Percentiles rank a stretch among this genome's conserved stretches.
phyloP scores from a whole-genome alignment of 2,113 vertebrate genomes.

The Acanthisitta chloris region DNA sequence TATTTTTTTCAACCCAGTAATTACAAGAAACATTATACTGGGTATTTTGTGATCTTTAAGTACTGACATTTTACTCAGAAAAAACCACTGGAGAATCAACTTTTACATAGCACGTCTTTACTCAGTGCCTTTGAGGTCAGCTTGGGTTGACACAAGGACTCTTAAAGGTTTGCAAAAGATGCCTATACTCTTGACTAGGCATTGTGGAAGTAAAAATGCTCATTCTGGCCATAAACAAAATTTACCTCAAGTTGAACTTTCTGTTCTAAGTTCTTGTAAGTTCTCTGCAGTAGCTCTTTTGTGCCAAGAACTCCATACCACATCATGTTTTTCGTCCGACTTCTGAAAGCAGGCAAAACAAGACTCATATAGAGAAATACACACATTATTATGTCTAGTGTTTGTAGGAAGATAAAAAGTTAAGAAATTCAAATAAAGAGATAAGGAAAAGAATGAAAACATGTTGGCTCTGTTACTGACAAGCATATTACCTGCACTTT shows the following conservation, averaged over 20 bases:
- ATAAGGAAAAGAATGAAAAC: not conserved
- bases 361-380: not conserved
- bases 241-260: slow-evolving; percentile 96
- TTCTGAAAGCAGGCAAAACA: slow-evolving; percentile 73
- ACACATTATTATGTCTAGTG: not conserved
- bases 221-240: not conserved
- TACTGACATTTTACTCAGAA: not conserved
- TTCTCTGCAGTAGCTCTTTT: slow-evolving; percentile 93
- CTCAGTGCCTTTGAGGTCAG: not conserved
- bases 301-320: slow-evolving; percentile 98
- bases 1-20: not conserved
- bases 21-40: not conserved
- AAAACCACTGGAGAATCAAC: not conserved
- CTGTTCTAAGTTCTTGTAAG: slow-evolving; percentile 97
- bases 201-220: not conserved
- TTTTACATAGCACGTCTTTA: not conserved
- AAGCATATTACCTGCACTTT: slow-evolving; percentile 90
- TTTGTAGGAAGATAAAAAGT: not conserved
- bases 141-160: not conserved
- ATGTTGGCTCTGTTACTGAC: not conserved
- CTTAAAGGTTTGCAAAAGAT: not conserved
- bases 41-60: not conserved
- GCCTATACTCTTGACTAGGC: not conserved
- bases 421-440: not conserved
- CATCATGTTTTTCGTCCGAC: slow-evolving; percentile 99